Evolutionary conservation across 2,888 invertebrate genomes (phyloP).

Genomic region (Aphodius sticticus): DNA sequence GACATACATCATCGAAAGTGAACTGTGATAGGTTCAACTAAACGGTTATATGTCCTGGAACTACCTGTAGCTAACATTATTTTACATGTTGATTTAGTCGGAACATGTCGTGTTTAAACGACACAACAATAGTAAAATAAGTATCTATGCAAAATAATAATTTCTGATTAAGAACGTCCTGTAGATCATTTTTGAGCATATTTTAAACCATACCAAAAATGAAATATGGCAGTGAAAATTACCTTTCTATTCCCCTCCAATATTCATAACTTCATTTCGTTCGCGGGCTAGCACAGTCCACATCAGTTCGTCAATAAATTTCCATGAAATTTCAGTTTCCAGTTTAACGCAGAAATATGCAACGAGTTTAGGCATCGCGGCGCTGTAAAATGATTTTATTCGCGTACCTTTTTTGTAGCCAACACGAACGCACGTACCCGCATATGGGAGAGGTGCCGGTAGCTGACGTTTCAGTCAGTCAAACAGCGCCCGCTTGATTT

Average conservation of each 20-base stretch:
- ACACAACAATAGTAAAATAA: too few species aligned
- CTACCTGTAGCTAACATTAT: too few species aligned
- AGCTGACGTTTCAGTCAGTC: not conserved
- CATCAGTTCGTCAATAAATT: constrained; percentile 29
- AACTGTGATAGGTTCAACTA: too few species aligned
- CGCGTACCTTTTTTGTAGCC: not conserved
- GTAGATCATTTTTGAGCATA: too few species aligned
- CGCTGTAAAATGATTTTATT: constrained; percentile 17
- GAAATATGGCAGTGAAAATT: not conserved
- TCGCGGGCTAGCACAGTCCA: not conserved
- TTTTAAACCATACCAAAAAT: not conserved
- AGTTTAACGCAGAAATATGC: constrained; percentile 34
- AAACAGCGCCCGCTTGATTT: not conserved
- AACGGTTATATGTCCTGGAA: too few species aligned
- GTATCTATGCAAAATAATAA: too few species aligned
- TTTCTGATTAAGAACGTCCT: too few species aligned
- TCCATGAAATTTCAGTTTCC: constrained; percentile 33
- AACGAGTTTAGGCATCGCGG: constrained; percentile 28
- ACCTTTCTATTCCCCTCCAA: not conserved
- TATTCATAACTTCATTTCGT: constrained; percentile 4
- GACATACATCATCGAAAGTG: too few species aligned
- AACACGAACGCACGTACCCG: not conserved
- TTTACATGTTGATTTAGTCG: too few species aligned
- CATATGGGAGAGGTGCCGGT: not conserved
- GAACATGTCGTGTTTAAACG: too few species aligned